Conservation (phyloP, 2,113 vertebrate species). For the Charadrius vociferus region DNA sequence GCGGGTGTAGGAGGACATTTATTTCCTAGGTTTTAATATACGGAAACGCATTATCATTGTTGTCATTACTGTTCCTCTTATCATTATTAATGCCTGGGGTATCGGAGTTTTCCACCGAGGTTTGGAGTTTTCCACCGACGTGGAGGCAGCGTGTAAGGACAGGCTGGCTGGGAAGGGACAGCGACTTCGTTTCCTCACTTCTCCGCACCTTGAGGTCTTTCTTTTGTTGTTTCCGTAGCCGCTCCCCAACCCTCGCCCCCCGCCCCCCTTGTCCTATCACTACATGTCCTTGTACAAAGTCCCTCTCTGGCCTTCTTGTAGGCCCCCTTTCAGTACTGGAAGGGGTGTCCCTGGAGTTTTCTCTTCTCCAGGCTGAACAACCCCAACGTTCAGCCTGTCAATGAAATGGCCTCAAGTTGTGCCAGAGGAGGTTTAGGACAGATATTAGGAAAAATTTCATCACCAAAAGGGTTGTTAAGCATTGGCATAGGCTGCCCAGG, state of each 20-base stretch:
- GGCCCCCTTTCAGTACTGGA: no score
- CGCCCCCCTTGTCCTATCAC: no score
- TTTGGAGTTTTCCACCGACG: slow-evolving; percentile 18
- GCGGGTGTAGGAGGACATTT: background rate
- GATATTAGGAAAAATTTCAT: no score
- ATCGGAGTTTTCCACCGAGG: background rate
- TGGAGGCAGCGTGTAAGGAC: background rate
- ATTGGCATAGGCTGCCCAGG: no score
- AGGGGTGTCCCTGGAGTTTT: no score
- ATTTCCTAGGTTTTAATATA: background rate
- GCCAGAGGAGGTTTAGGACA: no score
- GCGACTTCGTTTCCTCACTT: background rate
- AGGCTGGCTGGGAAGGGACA: background rate
- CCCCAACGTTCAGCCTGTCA: no score
- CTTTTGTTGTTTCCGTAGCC: background rate
- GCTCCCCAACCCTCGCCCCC: background rate
- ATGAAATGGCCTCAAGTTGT: no score
- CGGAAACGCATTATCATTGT: background rate
- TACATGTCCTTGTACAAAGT: no score
- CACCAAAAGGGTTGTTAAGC: no score
- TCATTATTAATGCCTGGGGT: background rate
- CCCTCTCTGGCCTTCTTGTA: no score
- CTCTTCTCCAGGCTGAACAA: no score
- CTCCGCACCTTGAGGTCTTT: background rate
- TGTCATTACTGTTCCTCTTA: background rate